A percentile compares a stretch with the other conserved stretches of the same genome.
Conservation (phyloP, 1,140 invertebrate species). For the Plutomurus gul region DNA sequence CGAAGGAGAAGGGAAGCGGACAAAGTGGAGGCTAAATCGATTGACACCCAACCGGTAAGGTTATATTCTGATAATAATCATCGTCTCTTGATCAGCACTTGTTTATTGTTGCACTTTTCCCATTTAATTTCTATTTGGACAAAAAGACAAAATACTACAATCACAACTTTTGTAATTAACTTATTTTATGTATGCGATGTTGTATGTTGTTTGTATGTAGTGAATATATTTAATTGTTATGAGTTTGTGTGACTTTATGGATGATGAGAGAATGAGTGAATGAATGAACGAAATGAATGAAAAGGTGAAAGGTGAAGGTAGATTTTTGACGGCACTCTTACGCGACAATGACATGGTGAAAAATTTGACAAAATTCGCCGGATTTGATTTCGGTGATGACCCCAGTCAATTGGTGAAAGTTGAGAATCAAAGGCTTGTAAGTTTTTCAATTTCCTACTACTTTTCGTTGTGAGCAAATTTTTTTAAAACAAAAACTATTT, state of each 20-base stretch:
- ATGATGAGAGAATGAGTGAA: constrained; percentile 18
- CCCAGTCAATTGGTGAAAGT: constrained; percentile 51
- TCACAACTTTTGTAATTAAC: no score
- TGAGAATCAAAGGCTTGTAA: constrained; percentile 50
- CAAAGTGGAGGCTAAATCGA: constrained; percentile 34
- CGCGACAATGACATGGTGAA: constrained; percentile 41
- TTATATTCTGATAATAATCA: not conserved
- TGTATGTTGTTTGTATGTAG: not conserved
- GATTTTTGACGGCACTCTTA: constrained; percentile 43
- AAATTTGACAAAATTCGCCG: constrained; percentile 52
- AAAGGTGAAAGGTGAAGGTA: constrained; percentile 45
- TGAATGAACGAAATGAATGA: constrained; percentile 23
- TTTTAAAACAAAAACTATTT: not conserved
- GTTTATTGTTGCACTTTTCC: no score
- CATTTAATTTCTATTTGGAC: no score
- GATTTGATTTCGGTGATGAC: constrained; percentile 53
- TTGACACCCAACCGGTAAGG: constrained; percentile 36
- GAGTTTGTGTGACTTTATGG: not conserved
- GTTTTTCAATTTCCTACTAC: constrained; percentile 29
- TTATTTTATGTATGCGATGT: not conserved
- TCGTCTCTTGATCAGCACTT: not conserved
- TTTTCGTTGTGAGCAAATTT: constrained; percentile 29
- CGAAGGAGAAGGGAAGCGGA: constrained; percentile 30
- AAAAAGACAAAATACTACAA: not conserved
- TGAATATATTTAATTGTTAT: constrained; percentile 15